phyloP scores from a whole-genome alignment of 92 coral and sea anemone genomes.

The Isaurus tuberculatus region DNA sequence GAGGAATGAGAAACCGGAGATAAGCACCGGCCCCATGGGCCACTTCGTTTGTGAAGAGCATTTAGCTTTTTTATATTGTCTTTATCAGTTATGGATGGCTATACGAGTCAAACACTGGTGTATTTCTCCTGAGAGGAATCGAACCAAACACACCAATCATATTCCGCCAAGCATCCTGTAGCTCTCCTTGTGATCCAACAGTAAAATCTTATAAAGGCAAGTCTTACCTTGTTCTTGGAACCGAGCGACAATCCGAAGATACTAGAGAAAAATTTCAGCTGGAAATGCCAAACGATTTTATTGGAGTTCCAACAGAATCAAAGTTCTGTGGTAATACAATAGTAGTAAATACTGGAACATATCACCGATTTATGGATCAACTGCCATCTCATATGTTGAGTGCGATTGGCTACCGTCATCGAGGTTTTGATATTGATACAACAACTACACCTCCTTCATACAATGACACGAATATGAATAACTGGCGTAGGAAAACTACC shows the following conservation, averaged over 20 bases:
- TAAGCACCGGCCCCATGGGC: no score
- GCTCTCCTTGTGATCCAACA: slow-evolving; percentile 54
- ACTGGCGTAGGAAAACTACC: slow-evolving; percentile 14
- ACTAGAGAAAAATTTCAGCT: slow-evolving; percentile 48
- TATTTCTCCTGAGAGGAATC: slow-evolving; percentile 49
- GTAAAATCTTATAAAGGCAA: slow-evolving; percentile 22
- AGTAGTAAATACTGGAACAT: slow-evolving; percentile 55
- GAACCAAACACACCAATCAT: slow-evolving; percentile 56
- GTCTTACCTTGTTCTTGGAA: slow-evolving; percentile 53
- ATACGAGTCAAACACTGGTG: no score
- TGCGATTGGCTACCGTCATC: slow-evolving; percentile 38
- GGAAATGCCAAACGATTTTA: slow-evolving; percentile 60
- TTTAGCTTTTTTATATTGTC: no score
- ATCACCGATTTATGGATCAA: slow-evolving; percentile 46
- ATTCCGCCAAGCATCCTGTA: slow-evolving; percentile 63
- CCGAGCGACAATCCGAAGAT: slow-evolving; percentile 42
- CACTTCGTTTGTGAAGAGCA: no score
- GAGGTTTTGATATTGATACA: slow-evolving; percentile 58
- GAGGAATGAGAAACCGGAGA: no score
- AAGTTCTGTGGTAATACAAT: slow-evolving; percentile 69
- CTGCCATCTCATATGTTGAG: slow-evolving; percentile 36
- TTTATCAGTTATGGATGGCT: slow-evolving; percentile 68
- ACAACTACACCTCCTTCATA: slow-evolving; percentile 42
- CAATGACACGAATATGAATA: slow-evolving; percentile 49
- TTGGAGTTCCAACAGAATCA: slow-evolving; percentile 55